Evolutionary conservation across 1,140 invertebrate genomes (phyloP), one percentile per base, ranked within the genome.

Genomic region (Drosophila repleta): DNA sequence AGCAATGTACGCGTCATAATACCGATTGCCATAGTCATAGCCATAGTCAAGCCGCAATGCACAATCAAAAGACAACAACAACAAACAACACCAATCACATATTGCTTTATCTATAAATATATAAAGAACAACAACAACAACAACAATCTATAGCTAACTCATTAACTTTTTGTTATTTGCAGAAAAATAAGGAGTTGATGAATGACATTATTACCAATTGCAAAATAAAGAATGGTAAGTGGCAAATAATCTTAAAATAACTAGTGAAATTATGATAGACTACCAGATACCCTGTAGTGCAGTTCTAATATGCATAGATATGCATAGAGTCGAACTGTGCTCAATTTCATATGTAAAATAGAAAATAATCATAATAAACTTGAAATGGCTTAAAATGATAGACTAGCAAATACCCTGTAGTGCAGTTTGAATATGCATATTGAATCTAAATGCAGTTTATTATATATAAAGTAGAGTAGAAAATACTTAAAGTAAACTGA

Each of bases 141-240:
- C 4, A n/a, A 5, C 46, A 41, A 17, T 20, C 29, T 26, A 17
- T 51, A 67, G 49, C 46, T 71, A 52, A 32, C 18, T 41, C 11
- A 39, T 62, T 66, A 39, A 57, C 57, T 82, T 79, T 84, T 90
- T 90, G 92, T 89, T 81, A 71, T 94, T 94, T 94, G 57, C 94
- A 95, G 94, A 95, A 95, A 93, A 94, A 95, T 90, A 94, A 94
- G 91, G 94, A 94, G 78, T 92, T 94, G 69, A 95, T 95, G 94
- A 94, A 93, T 80, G 94, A 95, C 78, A 91, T 95, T 60, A 92
- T 94, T n/a, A 93, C 93, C 55, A 94, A 93, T 79, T 94, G 93
- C 83, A 95, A 95, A 92, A 90, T 94, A 32, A 94, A 94, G 92
- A 94, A 94, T 92, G 94, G 94, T 95, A 91, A 93, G 88, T 77